Evolutionary conservation across 2,888 invertebrate species (phyloP), one percentile per base, ranked within the genome.

Genomic region (Agriotes lineatus): DNA sequence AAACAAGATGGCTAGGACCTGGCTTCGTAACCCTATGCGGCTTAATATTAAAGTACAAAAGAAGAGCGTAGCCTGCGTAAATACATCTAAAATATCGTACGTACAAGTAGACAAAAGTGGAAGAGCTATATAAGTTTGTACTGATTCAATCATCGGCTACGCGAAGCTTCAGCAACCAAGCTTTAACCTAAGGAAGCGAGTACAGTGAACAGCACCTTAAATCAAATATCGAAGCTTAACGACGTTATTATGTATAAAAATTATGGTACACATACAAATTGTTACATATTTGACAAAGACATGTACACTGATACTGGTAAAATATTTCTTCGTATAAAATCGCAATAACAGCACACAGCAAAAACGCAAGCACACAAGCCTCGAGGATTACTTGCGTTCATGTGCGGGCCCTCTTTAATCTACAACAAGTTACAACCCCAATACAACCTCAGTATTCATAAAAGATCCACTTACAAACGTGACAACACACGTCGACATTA

Each of bases 231-330:
- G 50, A 67, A 61, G 54, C 59, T 57, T 42, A 59, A 52, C 50
- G 42, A 58, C 58, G 52, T 39, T 37, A 56, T 61, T n/a, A n/a
- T n/a, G n/a, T n/a, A 68, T 68, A 68, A 68, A 68, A 68, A 63
- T 68, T 58, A 68, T 68, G 56, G 68, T 68, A 68, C 63, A 68
- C 68, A 58, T 67, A 25, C 61, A 67, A 67, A 61, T 68, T 35
- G 67, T 67, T 56, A 60, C 33, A 67, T 67, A 59, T 45, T n/a
- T 60, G 56, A 63, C 48, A 57, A 61, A 56, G 48, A 56, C 64
- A 45, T 35, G 54, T 67, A 66, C 66, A 66, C 50, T 52, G 50
- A 66, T 60, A 59, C 42, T 61, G 67, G 42, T 67, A 67, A 67
- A 67, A 67, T 67, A 67, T 61, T 60, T 56, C 54, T 67, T 67